These are phyloP conservation scores for Onychomys leucogaster DNA, from an alignment of 2,797 vertebrate genomes.

Conservation along the genomic window DNA sequence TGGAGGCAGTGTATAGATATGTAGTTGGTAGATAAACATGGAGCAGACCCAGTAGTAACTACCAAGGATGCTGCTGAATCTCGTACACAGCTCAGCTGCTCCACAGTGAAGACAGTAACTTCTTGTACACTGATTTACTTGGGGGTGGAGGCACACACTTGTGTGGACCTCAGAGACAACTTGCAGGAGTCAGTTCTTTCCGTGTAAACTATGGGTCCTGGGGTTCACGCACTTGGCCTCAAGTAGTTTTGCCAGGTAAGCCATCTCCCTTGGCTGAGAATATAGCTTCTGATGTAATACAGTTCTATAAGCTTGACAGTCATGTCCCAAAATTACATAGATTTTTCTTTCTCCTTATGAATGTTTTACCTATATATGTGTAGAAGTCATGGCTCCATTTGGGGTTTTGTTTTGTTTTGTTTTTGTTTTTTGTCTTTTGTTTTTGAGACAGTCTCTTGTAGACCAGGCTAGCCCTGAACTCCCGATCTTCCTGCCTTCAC, in stretches of 20 bases:
- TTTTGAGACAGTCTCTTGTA: background rate
- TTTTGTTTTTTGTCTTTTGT: background rate
- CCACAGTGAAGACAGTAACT: background rate
- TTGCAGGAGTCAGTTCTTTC: background rate
- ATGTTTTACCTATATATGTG: background rate
- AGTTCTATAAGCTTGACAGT: constrained; percentile 30
- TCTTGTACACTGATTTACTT: background rate
- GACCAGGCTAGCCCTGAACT: background rate
- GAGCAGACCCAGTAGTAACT: background rate
- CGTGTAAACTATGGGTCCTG: background rate
- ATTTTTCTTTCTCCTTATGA: constrained; percentile 49
- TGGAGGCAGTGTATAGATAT: background rate
- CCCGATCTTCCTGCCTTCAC: background rate
- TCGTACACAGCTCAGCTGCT: background rate
- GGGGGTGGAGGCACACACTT: background rate
- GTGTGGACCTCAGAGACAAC: background rate
- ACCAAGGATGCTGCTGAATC: background rate
- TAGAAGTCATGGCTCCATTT: background rate
- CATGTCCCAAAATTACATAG: constrained; percentile 17
- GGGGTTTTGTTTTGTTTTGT: background rate
- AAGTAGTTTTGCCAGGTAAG: background rate
- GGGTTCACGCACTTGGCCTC: background rate
- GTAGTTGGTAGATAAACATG: background rate
- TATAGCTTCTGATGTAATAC: constrained; percentile 16
- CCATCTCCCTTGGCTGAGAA: background rate